Percentiles rank a stretch among this genome's conserved stretches.
Evolutionary conservation across 2,888 invertebrate species (phyloP).

Genomic region (Cordilura impudica): DNA sequence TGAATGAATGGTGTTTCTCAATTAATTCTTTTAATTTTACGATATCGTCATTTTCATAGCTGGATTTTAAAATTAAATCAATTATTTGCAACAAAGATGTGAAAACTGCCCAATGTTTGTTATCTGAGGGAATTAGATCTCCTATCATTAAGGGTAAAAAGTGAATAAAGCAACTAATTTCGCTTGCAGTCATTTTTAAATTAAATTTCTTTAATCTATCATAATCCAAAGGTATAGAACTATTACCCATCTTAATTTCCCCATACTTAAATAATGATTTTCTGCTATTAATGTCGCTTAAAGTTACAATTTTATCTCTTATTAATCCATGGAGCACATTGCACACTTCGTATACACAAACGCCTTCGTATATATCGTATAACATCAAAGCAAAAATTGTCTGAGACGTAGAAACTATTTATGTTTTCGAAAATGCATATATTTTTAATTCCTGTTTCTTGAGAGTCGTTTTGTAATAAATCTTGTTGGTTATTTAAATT

Average conservation of each 20-base stretch:
- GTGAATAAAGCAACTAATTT: no score
- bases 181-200: no score
- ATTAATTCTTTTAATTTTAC: not conserved
- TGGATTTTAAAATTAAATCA: no score
- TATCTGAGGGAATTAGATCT: no score
- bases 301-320: no score
- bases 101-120: slow-evolving; percentile 6
- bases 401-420: slow-evolving; percentile 17
- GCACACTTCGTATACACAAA: slow-evolving; percentile 26
- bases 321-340: slow-evolving; percentile 11
- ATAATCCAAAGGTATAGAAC: slow-evolving; percentile 9
- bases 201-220: no score
- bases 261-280: slow-evolving; percentile 47
- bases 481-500: slow-evolving; percentile 45
- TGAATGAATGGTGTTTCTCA: not conserved
- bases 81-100: slow-evolving; percentile 14
- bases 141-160: no score
- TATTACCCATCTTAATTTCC: no score
- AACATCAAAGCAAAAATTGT: no score
- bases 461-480: slow-evolving; percentile 5
- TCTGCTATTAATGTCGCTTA: slow-evolving; percentile 43
- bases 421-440: slow-evolving; percentile 17
- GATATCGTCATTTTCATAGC: slow-evolving; percentile 13
- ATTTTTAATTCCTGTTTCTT: slow-evolving; percentile 18
- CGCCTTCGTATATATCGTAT: slow-evolving; percentile 33